These are phyloP conservation scores for Prosopocoilus inquinatus DNA, from an alignment of 2,888 invertebrate species.

Conservation along the genomic window DNA sequence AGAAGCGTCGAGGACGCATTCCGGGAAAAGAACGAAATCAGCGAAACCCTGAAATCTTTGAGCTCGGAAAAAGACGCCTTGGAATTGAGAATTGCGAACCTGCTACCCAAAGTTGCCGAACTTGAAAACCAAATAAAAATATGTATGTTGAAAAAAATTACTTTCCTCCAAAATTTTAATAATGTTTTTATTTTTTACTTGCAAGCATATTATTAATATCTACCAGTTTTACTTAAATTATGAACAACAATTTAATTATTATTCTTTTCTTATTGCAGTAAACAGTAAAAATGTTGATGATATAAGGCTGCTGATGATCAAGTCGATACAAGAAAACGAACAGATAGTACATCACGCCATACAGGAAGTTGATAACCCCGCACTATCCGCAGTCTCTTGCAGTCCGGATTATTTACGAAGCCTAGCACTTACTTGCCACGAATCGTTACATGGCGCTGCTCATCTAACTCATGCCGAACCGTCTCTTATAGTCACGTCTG, in stretches of 20 bases:
- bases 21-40: slow-evolving; percentile 62
- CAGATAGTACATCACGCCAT: slow-evolving; percentile 42
- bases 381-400: slow-evolving; percentile 63
- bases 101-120: slow-evolving; percentile 36
- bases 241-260: slow-evolving; percentile 2
- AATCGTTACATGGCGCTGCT: slow-evolving; percentile 43
- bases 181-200: no score
- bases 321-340: slow-evolving; percentile 44
- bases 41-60: slow-evolving; percentile 65
- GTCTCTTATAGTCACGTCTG: slow-evolving; percentile 43
- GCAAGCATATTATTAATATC: no score
- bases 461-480: slow-evolving; percentile 37
- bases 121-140: slow-evolving; percentile 51
- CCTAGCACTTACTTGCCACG: slow-evolving; percentile 47
- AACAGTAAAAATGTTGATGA: slow-evolving; percentile 35
- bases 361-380: slow-evolving; percentile 67
- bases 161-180: no score
- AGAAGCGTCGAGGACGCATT: slow-evolving; percentile 63
- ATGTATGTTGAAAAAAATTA: slow-evolving; percentile 31
- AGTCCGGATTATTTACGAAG: slow-evolving; percentile 61
- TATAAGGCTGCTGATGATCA: slow-evolving; percentile 37
- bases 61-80: slow-evolving; percentile 67
- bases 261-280: slow-evolving; percentile 26
- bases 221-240: no score
- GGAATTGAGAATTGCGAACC: slow-evolving; percentile 34